Evolutionary conservation across 2,797 vertebrate genomes (phyloP), one percentile per base, ranked within the genome.

Genomic region (Acanthopagrus latus): DNA sequence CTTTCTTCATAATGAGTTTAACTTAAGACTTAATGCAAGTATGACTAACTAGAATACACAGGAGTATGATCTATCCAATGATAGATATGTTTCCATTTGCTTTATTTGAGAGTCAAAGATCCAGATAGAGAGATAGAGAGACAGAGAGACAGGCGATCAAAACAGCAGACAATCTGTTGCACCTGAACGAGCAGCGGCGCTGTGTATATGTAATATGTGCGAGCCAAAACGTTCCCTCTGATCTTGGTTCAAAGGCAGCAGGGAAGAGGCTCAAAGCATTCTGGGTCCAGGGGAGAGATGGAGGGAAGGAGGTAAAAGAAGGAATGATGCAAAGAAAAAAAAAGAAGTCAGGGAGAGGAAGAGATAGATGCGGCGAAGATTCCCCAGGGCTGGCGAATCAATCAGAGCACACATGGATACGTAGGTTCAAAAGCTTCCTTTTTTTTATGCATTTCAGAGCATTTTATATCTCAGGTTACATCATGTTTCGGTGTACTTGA

Each of bases 181-280:
- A 85, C 84, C 82, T 90, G 89, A 90, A 79, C 10, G 73, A 86
- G 73, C 64, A 63, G 65, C 66, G 27, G 71, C 17, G 10, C 64
- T 23, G 65, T 54, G 59, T 78, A 52, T 57, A 29, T 71, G 46
- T 74, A 14, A 14, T 60, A 82, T 76, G 76, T 77, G 80, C 74
- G 84, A 92, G 94, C 94, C 93, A 94, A 93, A 93, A 92, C 66
- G 68, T 78, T 90, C 76, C 76, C 86, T 96, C 94, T 95, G 95
- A 96, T 96, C 94, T 94, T 25, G 79, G 93, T 95, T 95, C 95
- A 96, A 95, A 96, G 93, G 85, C 93, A 88, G 93, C 89, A 92
- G 92, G 93, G 89, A 93, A 93, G 93, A 91, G 82, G 85, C 94
- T 95, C 92, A 95, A 95, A 95, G 92, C 91, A 77, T 92, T 93